Base-by-base conservation (phyloP, 2,797 vertebrate genomes). In the Fratercula arctica region DNA sequence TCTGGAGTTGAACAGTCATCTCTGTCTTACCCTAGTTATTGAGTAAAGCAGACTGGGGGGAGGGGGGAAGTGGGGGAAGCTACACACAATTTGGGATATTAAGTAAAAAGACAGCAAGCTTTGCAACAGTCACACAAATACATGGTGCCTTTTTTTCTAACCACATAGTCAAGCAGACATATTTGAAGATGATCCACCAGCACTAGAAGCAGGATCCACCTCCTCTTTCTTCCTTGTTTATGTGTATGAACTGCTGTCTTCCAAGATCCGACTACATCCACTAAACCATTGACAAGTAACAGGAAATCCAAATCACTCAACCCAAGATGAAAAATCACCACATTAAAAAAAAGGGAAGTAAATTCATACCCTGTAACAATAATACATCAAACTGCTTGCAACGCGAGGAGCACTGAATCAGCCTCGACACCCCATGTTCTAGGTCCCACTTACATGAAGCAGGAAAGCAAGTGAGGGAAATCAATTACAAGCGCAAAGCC, bases 401-500 rank as follows among this genome's bases (percentile, higher is more conserved):
- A 78, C 3, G 3, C 64, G 64, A 87, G 45, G 29, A 86, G 35
- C 54, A 45, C 37, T 48, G 28, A 19, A 39, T 29, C 70, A 35
- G 33, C 56, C n/a, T 74, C 13, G 6, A 56, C 85, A 70, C 9
- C 43, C 57, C 26, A 16, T 18, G 17, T 72, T 70, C 45, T 75
- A 57, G n/a, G 66, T 68, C 83, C 86, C 76, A 11, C 69, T 78
- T 33, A n/a, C 12, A 86, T 1, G 0, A 88, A 87, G 60, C 56
- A 41, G 33, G 29, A 70, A 67, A 82, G 59, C 28, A 86, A 92
- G 56, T 14, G 60, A 95, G 31, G 46, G 56, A 83, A 90, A 94
- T 96, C 91, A 90, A 87, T 85, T 73, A 66, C 53, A 75, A 93
- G 73, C n/a, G 69, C 39, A 88, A 94, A 91, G 41, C 54, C 82